These are phyloP conservation scores for Cheilosia scutellata DNA, from an alignment of 2,888 invertebrate species.

Conservation along the genomic window DNA sequence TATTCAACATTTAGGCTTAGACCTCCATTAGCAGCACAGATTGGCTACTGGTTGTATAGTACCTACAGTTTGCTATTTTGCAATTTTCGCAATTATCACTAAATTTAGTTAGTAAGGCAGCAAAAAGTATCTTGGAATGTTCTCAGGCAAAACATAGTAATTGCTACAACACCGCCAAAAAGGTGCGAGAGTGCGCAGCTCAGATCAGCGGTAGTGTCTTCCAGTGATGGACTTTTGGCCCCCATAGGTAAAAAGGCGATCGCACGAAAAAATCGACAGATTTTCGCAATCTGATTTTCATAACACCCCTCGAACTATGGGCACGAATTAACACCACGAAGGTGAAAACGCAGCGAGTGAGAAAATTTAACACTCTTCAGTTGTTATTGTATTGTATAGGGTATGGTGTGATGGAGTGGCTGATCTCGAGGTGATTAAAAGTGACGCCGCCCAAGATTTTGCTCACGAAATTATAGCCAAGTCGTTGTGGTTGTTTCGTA, in stretches of 20 bases:
- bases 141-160: constrained; percentile 57
- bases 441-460: constrained; percentile 35
- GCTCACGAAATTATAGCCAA: constrained; percentile 21
- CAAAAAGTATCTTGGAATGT: constrained; percentile 64
- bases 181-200: constrained; percentile 70
- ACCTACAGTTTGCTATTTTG: constrained; percentile 34
- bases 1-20: constrained; percentile 67
- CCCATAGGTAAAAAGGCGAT: constrained; percentile 44
- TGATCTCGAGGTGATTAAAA: constrained; percentile 40
- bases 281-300: constrained; percentile 74
- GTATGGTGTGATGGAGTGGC: constrained; percentile 13
- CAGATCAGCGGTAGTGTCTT: constrained; percentile 45
- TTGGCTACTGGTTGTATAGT: constrained; percentile 38
- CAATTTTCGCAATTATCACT: constrained; percentile 72
- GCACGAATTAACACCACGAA: constrained; percentile 63
- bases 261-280: constrained; percentile 55
- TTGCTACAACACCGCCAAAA: constrained; percentile 55
- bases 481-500: background rate
- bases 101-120: constrained; percentile 30
- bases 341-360: constrained; percentile 21
- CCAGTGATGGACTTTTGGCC: constrained; percentile 73
- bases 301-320: constrained; percentile 67
- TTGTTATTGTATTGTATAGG: background rate
- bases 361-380: constrained; percentile 14
- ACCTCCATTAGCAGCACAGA: constrained; percentile 45